Evolutionary conservation across 1,140 invertebrate genomes (phyloP), one percentile per base, ranked within the genome.

Genomic region (Drosophila funebris): DNA sequence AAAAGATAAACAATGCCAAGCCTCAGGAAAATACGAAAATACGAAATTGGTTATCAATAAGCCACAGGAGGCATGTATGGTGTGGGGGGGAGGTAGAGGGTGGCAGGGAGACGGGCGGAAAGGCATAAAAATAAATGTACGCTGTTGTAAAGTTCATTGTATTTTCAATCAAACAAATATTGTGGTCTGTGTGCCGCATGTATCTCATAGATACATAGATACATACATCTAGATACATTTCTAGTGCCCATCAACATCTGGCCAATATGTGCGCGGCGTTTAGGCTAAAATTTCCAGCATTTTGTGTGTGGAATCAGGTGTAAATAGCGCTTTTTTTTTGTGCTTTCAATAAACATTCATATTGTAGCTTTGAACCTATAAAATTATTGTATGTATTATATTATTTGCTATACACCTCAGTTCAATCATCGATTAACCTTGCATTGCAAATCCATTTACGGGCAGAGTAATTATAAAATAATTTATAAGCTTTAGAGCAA

Each of bases 361-460:
- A 33, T 18, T 33, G 14, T n/a, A 52, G 18, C 3, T 22, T 39
- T 13, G 13, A n/a, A 41, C 14, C 14, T 43, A 4, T 14, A 14
- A 13, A 9, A 22, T 24, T 13, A 31, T 13, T 16, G 11, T 36
- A 14, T 44, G 22, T n/a, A 44, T 14, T 24, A 33, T 20, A 16
- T 39, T 41, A 27, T 60, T 54, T 8, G 29, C 14, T 56, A 13
- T 22, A 66, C 48, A 24, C 70, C 72, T 63, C 43, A 57, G 53
- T 54, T 60, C 57, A 70, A 63, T 53, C 36, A 76, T 62, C 63
- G 41, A 22, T 57, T 63, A 60, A 78, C 57, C 76, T 78, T 74
- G 57, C 76, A 78, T 78, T 78, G 63, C 74, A 78, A 78, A 41
- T 41, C 39, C 63, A 70, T 78, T 78, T 70, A 78, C 74, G 76